Conservation (phyloP, 2,113 vertebrate species). For the Passer domesticus region DNA sequence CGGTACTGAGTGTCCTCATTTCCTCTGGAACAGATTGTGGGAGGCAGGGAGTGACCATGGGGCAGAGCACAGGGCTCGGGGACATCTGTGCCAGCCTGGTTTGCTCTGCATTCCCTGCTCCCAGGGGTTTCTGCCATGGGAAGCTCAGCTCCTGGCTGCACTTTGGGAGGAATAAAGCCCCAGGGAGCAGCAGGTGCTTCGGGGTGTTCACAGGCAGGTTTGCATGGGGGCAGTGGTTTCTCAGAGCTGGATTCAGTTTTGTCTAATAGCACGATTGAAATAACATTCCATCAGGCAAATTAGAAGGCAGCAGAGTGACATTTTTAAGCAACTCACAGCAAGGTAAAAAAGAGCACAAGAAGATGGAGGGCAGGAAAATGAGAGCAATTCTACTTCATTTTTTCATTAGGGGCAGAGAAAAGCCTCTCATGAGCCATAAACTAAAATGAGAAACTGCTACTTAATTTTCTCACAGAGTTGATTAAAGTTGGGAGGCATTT, state of each 20-base stretch:
- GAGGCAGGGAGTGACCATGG: background rate
- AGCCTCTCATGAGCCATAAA: background rate
- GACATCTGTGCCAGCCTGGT: background rate
- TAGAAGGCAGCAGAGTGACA: background rate
- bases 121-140: background rate
- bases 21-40: conserved; percentile 9
- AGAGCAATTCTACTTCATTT: background rate
- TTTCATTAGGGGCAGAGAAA: background rate
- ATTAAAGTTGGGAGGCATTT: background rate
- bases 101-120: background rate
- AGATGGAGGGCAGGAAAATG: background rate
- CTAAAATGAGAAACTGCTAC: background rate
- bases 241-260: background rate
- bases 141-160: background rate
- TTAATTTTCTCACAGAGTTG: conserved; percentile 8
- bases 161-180: background rate
- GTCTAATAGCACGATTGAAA: background rate
- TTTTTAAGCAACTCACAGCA: background rate
- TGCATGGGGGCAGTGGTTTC: background rate
- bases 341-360: background rate
- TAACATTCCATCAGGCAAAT: background rate
- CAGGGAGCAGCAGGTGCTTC: background rate
- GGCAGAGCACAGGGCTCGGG: background rate
- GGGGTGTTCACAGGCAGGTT: background rate
- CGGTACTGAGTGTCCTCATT: conserved; percentile 31